Base-by-base conservation (phyloP, 1,140 invertebrate genomes). In the Schlechtendalia chinensis region DNA sequence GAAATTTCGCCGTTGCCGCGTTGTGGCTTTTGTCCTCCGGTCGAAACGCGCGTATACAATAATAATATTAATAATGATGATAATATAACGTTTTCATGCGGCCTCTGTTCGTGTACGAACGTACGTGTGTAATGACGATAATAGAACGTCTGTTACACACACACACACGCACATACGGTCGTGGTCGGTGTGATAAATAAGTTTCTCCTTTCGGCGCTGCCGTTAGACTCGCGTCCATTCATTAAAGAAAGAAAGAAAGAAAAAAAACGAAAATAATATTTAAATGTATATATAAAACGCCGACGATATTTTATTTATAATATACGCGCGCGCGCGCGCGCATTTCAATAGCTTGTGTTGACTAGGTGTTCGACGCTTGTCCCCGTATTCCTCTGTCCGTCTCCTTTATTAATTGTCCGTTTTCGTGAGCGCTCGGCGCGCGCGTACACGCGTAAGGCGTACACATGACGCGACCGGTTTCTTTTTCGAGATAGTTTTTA, bases 331-430 rank as follows among this genome's bases (percentile, higher is more conserved):
- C 24, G 5, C 14, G 5, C 58, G 12, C 27, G 16, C 17, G 61
- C 12, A 3, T 27, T 24, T 10, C 22, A 24, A 72, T 67, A 39
- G 19, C 12, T 12, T 59, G 71, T 56, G 74, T 77, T 59, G 74
- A 61, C 56, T 47, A 77, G 74, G 32, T 77, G 74, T 77, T 61
- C 71, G 71, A 39, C 50, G 50, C 50, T 72, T 29, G 27, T 54
- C 53, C 71, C 29, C 17, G 45, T 22, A 59, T 56, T 74, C 39
- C 45, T 19, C 12, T 58, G 1, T 32, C 4, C 22, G 8, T n/a
- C 10, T 39, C 6, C 22, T 27, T 29, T 61, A 27, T 77, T 59
- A 77, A 45, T 77, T 61, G 74, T 77, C 56, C 56, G 32, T 77
- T 59, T 77, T 77, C 74, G 54, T 77, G 29, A 24, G 74, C 56